Evolutionary conservation across 2,113 vertebrate genomes (phyloP).

Genomic region (Gobiocypris rarus): DNA sequence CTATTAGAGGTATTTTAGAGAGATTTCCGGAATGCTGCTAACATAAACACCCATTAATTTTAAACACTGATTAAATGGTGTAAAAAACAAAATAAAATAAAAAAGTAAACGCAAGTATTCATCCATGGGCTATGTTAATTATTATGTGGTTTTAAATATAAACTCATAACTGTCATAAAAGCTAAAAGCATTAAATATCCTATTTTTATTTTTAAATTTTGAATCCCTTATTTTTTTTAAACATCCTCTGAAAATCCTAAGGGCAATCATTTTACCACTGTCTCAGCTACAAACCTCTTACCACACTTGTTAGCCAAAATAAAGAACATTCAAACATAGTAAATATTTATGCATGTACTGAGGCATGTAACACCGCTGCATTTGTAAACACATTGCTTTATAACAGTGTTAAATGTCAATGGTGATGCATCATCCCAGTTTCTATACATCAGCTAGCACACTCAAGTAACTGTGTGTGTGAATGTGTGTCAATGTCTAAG

Average conservation of each 20-base stretch:
- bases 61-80: neutral
- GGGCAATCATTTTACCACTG: neutral
- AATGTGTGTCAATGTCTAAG: slow-evolving; percentile 35
- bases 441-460: slow-evolving; percentile 1
- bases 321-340: neutral
- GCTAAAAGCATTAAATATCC: neutral
- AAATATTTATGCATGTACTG: neutral
- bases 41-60: neutral
- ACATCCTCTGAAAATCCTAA: neutral
- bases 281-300: neutral
- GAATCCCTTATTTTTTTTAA: neutral
- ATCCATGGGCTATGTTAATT: neutral
- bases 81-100: neutral
- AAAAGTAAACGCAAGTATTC: neutral
- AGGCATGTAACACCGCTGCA: slow-evolving; percentile 14
- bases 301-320: slow-evolving; percentile 11
- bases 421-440: slow-evolving; percentile 6
- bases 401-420: slow-evolving; percentile 21
- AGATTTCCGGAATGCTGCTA: neutral
- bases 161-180: neutral
- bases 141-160: neutral
- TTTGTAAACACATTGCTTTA: slow-evolving; percentile 29
- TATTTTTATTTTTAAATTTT: too few relatives aligned
- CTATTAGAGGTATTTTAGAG: neutral
- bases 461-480: slow-evolving; percentile 14